Evolutionary conservation across 2,797 vertebrate species (phyloP).

Genomic region (Antrozous pallidus): DNA sequence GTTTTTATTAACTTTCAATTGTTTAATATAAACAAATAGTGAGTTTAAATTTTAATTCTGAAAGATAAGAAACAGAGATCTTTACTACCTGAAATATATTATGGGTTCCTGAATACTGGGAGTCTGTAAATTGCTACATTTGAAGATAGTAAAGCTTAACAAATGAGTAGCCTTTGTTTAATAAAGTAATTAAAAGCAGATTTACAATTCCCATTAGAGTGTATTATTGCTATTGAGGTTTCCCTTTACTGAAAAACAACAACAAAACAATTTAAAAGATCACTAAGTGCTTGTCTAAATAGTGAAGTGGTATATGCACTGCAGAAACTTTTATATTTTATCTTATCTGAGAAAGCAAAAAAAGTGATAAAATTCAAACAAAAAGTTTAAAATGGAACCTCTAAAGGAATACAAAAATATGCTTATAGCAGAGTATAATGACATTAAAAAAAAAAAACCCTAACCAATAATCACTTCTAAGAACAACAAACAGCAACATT

Average conservation of each 20-base stretch:
- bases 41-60: slow-evolving; percentile 27
- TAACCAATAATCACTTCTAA: slow-evolving; percentile 73
- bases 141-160: slow-evolving; percentile 14
- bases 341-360: slow-evolving; percentile 38
- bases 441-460: slow-evolving; percentile 56
- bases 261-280: background rate
- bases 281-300: background rate
- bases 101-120: background rate
- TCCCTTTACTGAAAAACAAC: background rate
- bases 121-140: background rate
- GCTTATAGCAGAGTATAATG: slow-evolving; percentile 63
- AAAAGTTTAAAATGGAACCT: slow-evolving; percentile 57
- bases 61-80: background rate
- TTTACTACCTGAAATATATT: background rate
- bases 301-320: background rate
- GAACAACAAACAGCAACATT: slow-evolving; percentile 77
- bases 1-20: slow-evolving; percentile 9
- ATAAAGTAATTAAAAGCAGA: slow-evolving; percentile 35
- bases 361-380: slow-evolving; percentile 45
- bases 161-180: slow-evolving; percentile 13
- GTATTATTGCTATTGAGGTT: background rate
- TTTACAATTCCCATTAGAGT: background rate
- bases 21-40: background rate
- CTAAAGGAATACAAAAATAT: slow-evolving; percentile 68
- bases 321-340: slow-evolving; percentile 42